Conservation (phyloP, 2,113 vertebrate species). For the Marmota flaviventris region DNA sequence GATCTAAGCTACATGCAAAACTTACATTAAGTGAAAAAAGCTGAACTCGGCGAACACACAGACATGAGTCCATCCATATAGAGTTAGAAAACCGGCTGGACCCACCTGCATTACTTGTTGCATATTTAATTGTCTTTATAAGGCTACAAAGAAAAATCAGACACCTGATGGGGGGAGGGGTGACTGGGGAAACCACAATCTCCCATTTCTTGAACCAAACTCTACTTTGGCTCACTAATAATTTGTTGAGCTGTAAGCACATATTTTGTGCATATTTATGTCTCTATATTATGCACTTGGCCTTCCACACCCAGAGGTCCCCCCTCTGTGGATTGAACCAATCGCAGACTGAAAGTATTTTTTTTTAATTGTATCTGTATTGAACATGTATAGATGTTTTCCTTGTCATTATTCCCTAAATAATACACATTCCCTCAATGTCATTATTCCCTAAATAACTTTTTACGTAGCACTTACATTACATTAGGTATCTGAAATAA, state of each 20-base stretch:
- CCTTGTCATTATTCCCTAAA: neutral
- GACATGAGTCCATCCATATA: neutral
- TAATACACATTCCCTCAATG: neutral
- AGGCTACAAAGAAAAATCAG: neutral
- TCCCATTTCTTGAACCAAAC: neutral
- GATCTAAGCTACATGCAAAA: no score
- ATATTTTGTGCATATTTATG: neutral
- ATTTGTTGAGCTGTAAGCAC: neutral
- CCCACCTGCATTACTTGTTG: no score
- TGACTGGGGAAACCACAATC: fast-evolving
- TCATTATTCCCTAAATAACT: neutral
- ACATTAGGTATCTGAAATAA: neutral
- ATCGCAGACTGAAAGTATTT: neutral
- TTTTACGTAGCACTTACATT: neutral
- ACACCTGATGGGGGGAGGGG: fast-evolving
- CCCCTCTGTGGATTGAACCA: neutral
- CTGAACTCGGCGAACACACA: neutral
- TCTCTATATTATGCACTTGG: fast-evolving
- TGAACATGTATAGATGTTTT: neutral
- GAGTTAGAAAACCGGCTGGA: neutral
- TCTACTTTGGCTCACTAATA: neutral
- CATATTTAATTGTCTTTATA: neutral
- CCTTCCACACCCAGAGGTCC: no score
- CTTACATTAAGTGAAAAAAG: neutral
- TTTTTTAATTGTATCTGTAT: neutral